Base-by-base conservation (phyloP, 2,113 vertebrate species). In the Andinoacara biseriatus region DNA sequence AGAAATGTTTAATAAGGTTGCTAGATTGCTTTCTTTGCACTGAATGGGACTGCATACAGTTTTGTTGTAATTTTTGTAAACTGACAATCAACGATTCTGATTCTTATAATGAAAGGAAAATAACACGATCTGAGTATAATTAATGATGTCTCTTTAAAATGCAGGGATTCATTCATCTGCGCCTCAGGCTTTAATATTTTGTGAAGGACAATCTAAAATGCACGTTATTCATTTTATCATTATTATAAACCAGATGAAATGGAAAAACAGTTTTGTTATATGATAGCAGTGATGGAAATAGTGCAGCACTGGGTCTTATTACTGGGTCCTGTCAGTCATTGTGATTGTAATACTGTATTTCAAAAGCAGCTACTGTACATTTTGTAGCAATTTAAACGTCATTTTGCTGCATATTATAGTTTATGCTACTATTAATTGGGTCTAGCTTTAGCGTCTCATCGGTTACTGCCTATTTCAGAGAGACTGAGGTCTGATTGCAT, bases 71-170 rank as follows among this genome's bases (percentile, higher is more conserved):
- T 7, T 2, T 38, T 38, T 38, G 8, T 38, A 9, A 10, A 7
- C 9, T 38, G 35, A 38, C 35, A 38, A 38, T 38, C 7, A 38
- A 38, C 9, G 35, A 9, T 38, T 38, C 35, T 38, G 35, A 38
- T 38, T 38, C 35, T 38, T 38, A 38, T 10, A 38, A 35, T 78
- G 38, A 82, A 74, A 74, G 7, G 9, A 69, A 85, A 69, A 65
- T 18, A 3, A 43, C 29, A 52, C n/a, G 5, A 76, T 87, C 13
- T 3, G 43, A 2, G 22, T n/a, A 29, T 57, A 31, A 69, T 43
- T 59, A 77, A 59, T 75, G 63, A 77, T 46, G 24, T 54, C 17
- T 43, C 54, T 26, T 11, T 46, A 17, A 78, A 78, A 63, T 49
- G 13, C 58, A 31, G 1, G 10, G 14, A 54, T 31, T 78, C 40